Evolutionary conservation across 2,797 vertebrate species (phyloP).

Genomic region (Gymnopithys bicolor): DNA sequence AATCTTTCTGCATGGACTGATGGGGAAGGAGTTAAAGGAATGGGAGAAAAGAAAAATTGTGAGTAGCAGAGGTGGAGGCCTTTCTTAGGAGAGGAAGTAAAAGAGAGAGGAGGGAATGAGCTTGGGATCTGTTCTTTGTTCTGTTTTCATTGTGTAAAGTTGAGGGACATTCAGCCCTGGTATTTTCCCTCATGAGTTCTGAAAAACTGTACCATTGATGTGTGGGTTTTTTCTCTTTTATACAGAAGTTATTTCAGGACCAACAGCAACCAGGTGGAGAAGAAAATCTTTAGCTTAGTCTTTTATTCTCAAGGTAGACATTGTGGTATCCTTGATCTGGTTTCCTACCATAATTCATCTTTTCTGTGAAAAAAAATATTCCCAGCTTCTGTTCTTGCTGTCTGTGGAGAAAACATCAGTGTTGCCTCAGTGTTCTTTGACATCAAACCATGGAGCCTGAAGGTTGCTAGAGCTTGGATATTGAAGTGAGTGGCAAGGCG

Average conservation of each 20-base stretch:
- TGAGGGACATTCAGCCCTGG: neutral
- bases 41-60: neutral
- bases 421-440: neutral
- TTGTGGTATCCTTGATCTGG: neutral
- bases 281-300: neutral
- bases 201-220: neutral
- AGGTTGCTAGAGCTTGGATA: neutral
- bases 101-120: neutral
- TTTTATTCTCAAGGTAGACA: neutral
- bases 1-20: neutral
- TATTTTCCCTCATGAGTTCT: neutral
- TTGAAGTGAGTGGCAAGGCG: neutral
- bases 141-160: neutral
- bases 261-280: neutral
- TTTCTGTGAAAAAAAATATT: neutral
- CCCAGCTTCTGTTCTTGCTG: neutral
- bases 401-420: neutral
- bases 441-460: neutral
- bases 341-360: neutral
- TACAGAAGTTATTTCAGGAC: neutral
- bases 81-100: neutral
- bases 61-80: neutral
- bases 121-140: neutral
- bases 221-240: neutral
- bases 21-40: neutral